Evolutionary conservation across 2,888 invertebrate genomes (phyloP), one percentile per base, ranked within the genome.

Genomic region (Noctuana brunneofusca): DNA sequence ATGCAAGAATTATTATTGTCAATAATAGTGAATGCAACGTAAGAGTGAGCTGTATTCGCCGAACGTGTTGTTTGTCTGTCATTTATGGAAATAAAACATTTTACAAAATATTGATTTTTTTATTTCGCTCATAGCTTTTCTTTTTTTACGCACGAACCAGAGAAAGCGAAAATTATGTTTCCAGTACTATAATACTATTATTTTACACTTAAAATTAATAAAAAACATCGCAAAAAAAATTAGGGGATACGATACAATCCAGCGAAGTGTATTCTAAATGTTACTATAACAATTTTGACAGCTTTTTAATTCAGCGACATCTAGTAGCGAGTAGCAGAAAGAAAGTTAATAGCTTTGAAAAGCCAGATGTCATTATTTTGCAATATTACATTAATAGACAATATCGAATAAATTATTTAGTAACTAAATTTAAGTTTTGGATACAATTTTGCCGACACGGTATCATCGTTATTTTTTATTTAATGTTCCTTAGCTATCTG

Each of bases 71-170:
- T 83, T 86, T 84, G 84, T 84, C 78, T 81, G 80, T 83, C 82
- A 83, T 82, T 80, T 79, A 84, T 80, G 79, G 73, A 81, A 86
- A 86, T 86, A 87, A 63, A 87, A 89, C 73, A 79, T 81, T 85
- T 84, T 85, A 83, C 79, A 83, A 76, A 78, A 48, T 5, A 2
- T 48, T 18, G 22, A 4, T 32, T 2, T 16, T 41, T 41, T 9
- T 41, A 24, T 24, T 4, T 3, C 3, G 3, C 5, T 24, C 5
- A 24, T 24, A 24, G 3, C 5, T 24, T 24, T 24, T 24, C 24
- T 5, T 24, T 24, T 24, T 3, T 24, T 24, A 24, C 3, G 24
- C 4, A 24, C 5, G 24, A 0, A 4, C 24, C 5, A 24, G 3
- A 3, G 5, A 24, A 24, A 24, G 3, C 24, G 5, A 24, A 24